These are phyloP conservation scores for Brachymystax lenok DNA, from an alignment of 2,797 vertebrate genomes.

Conservation along the genomic window DNA sequence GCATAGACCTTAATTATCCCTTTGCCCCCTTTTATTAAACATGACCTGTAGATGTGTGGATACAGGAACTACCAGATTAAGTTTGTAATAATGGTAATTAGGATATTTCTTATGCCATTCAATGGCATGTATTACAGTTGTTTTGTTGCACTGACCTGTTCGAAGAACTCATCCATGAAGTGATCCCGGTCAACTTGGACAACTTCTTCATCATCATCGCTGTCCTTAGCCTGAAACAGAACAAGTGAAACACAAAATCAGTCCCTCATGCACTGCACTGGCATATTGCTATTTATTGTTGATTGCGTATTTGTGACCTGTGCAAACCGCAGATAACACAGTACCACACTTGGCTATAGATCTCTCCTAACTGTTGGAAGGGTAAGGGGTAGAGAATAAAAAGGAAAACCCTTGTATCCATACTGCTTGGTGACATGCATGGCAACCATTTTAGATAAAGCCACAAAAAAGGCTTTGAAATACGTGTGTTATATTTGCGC, in stretches of 20 bases:
- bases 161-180: slow-evolving; percentile 96
- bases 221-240: slow-evolving; percentile 87
- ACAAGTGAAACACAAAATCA: not conserved
- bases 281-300: too few relatives aligned
- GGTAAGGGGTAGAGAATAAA: not conserved
- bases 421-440: not conserved
- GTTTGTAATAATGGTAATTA: not conserved
- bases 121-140: not conserved
- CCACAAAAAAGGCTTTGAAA: not conserved
- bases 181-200: slow-evolving; percentile 92
- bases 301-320: not conserved
- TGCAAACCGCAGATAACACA: not conserved
- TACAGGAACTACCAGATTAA: not conserved
- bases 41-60: not conserved
- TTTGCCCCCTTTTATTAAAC: too few relatives aligned
- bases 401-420: not conserved
- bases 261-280: not conserved
- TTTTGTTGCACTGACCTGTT: slow-evolving; percentile 79
- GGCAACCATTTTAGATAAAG: not conserved
- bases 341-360: not conserved
- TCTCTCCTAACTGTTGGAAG: not conserved
- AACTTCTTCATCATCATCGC: slow-evolving; percentile 92
- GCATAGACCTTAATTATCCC: too few relatives aligned
- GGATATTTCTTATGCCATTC: not conserved
- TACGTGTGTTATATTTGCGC: not conserved